Conservation (phyloP, 2,113 vertebrate species). For the Riparia riparia region DNA sequence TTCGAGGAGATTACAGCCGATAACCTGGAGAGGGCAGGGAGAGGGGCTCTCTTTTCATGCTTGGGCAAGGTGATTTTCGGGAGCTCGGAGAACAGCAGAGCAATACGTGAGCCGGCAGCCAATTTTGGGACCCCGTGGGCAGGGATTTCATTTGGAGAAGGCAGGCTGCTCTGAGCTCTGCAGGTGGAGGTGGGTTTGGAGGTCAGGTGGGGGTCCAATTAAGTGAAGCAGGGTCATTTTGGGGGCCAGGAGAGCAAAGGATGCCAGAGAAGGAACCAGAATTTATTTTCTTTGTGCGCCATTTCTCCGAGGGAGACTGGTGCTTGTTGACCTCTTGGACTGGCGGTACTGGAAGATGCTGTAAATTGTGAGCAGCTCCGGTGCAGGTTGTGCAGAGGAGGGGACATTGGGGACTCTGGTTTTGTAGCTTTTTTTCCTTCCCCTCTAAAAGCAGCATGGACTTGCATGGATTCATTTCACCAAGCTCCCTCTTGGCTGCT, state of each 20-base stretch:
- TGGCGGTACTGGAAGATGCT: not conserved
- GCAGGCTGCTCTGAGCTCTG: not conserved
- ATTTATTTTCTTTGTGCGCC: not conserved
- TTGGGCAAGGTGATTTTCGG: not conserved
- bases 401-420: rapidly evolving
- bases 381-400: not conserved
- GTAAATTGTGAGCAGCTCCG: not conserved
- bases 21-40: not conserved
- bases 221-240: not conserved
- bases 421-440: not conserved
- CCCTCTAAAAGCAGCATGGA: not conserved
- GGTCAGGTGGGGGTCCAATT: not conserved
- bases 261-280: not conserved
- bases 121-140: not conserved
- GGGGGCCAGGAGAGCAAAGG: not conserved
- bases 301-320: rapidly evolving
- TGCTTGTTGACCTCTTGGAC: not conserved
- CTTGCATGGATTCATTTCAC: not conserved
- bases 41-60: not conserved
- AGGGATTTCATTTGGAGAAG: not conserved
- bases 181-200: conserved; percentile 2
- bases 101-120: not conserved
- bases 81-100: rapidly evolving
- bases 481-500: not conserved
- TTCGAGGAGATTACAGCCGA: not conserved